Conservation (phyloP, 2,888 invertebrate species). For the Ophion costatus region DNA sequence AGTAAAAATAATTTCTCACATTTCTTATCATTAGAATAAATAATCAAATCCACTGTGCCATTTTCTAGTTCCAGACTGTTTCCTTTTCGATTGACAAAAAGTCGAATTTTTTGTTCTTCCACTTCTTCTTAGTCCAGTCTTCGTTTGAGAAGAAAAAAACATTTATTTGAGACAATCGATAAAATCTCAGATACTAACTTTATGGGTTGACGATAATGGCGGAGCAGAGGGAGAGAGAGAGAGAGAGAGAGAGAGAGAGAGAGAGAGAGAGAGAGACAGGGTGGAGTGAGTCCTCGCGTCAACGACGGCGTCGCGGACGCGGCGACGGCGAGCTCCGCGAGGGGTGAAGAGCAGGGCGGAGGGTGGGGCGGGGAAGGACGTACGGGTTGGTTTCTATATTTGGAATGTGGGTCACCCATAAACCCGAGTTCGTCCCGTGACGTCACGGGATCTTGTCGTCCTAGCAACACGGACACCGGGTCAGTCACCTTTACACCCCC, state of each 20-base stretch:
- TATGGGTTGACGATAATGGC: constrained; percentile 15
- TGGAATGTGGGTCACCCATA: constrained; percentile 83
- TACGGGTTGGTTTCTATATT: constrained; percentile 78
- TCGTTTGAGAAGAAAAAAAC: background rate
- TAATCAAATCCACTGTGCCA: too few species aligned
- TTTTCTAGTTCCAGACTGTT: too few species aligned
- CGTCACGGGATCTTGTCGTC: constrained; percentile 81
- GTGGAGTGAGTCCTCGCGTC: constrained; percentile 65
- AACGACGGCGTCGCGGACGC: constrained; percentile 63
- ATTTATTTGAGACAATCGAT: background rate
- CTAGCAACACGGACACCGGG: constrained; percentile 81
- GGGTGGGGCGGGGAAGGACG: constrained; percentile 7
- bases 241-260: constrained; percentile 25
- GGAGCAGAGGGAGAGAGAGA: background rate
- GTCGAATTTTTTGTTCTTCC: too few species aligned
- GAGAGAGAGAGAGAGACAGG: constrained; percentile 52
- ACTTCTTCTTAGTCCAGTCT: too few species aligned
- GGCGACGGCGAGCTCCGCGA: constrained; percentile 23
- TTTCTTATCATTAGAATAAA: too few species aligned
- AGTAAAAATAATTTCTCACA: too few species aligned
- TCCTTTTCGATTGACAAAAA: too few species aligned
- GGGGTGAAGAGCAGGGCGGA: constrained; percentile 18
- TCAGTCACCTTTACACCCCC: constrained; percentile 76
- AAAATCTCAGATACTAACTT: background rate
- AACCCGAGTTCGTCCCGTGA: constrained; percentile 82